These are phyloP conservation scores for Xenentodon cancila DNA, from an alignment of 2,797 vertebrate genomes.

Conservation along the genomic window DNA sequence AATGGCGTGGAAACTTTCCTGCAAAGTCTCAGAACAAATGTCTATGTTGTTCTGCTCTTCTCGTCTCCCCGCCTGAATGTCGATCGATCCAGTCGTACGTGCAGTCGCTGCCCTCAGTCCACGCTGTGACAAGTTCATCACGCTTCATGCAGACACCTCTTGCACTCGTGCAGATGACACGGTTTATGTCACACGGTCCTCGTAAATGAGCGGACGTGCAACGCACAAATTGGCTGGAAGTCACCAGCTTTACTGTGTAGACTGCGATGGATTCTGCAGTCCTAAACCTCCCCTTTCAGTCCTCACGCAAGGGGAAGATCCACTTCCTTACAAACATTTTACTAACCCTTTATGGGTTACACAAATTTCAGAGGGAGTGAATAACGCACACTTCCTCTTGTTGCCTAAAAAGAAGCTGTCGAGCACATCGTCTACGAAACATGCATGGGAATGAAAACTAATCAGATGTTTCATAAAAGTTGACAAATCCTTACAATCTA, in stretches of 20 bases:
- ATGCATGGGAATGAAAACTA: background rate
- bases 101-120: too few relatives aligned
- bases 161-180: too few relatives aligned
- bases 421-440: background rate
- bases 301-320: conserved; percentile 67
- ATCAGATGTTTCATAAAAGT: background rate
- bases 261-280: conserved; percentile 46
- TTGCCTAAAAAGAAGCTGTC: background rate
- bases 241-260: conserved; percentile 38
- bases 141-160: too few relatives aligned
- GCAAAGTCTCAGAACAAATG: too few relatives aligned
- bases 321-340: conserved; percentile 62
- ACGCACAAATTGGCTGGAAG: conserved; percentile 1
- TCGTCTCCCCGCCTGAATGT: too few relatives aligned
- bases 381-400: background rate
- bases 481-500: too few relatives aligned
- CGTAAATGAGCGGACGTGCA: too few relatives aligned
- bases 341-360: conserved; percentile 32
- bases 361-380: conserved; percentile 23
- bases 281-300: conserved; percentile 38
- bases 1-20: too few relatives aligned
- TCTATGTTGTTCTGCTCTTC: too few relatives aligned
- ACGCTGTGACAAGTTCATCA: too few relatives aligned
- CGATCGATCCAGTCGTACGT: too few relatives aligned
- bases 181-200: too few relatives aligned